phyloP scores from a whole-genome alignment of 2,888 invertebrate genomes.

The Silvanus unidentatus region DNA sequence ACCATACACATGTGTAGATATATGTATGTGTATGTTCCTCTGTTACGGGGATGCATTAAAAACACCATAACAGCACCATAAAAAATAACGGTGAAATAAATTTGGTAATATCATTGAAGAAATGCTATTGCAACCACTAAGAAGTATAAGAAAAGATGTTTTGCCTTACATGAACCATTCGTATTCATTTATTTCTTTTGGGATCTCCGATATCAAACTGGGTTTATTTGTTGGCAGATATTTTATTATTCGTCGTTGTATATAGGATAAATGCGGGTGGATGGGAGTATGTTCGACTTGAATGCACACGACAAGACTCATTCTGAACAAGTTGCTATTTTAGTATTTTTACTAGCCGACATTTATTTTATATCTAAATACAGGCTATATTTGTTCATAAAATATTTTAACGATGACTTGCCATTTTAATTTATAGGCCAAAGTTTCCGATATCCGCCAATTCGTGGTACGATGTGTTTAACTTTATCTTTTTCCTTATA shows the following conservation, averaged over 20 bases:
- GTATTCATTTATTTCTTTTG: constrained; percentile 26
- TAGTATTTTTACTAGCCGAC: constrained; percentile 3
- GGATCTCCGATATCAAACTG: constrained; percentile 19
- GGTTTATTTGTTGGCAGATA: constrained; percentile 25
- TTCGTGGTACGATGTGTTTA: neutral
- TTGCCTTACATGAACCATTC: constrained; percentile 27
- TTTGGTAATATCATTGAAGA: constrained; percentile 31
- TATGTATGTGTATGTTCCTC: constrained; percentile 15
- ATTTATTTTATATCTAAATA: too few species aligned
- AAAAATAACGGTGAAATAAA: constrained; percentile 35
- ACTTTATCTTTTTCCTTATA: neutral
- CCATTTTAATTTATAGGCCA: too few species aligned
- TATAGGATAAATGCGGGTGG: neutral
- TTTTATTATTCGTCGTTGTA: constrained; percentile 21
- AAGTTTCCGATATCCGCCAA: neutral
- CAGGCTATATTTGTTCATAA: too few species aligned
- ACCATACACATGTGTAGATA: constrained; percentile 4
- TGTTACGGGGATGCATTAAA: constrained; percentile 18
- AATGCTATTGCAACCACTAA: constrained; percentile 17
- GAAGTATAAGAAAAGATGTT: constrained; percentile 21
- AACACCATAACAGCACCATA: constrained; percentile 32
- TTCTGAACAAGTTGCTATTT: constrained; percentile 4
- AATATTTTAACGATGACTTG: too few species aligned
- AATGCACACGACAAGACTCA: too few species aligned
- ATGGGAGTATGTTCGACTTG: too few species aligned